Evolutionary conservation across 2,888 invertebrate species (phyloP).

Genomic region (Ennomos quercinarius): DNA sequence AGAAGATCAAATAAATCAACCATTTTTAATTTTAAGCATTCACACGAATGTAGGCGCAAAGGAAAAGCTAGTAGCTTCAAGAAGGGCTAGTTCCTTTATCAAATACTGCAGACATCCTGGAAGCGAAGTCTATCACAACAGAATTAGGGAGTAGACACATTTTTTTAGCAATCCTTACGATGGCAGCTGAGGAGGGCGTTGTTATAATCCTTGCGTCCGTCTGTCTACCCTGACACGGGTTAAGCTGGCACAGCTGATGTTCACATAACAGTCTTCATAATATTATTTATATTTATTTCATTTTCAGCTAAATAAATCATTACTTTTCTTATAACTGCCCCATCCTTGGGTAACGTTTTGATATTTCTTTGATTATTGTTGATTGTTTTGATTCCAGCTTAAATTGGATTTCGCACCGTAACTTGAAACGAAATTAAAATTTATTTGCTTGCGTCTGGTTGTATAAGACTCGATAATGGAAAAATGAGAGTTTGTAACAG

Average conservation of each 20-base stretch:
- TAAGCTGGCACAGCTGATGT: slow-evolving; percentile 52
- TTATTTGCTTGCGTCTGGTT: too few relatives aligned
- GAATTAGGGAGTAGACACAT: slow-evolving; percentile 31
- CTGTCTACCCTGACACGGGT: slow-evolving; percentile 61
- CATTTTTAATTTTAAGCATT: too few relatives aligned
- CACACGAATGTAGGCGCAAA: too few relatives aligned
- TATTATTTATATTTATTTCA: slow-evolving; percentile 34
- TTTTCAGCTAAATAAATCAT: not conserved
- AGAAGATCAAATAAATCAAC: too few relatives aligned
- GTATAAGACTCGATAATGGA: too few relatives aligned
- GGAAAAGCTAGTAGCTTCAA: not conserved
- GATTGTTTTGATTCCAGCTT: too few relatives aligned
- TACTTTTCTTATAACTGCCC: too few relatives aligned
- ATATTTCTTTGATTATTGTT: too few relatives aligned
- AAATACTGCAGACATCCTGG: slow-evolving; percentile 16
- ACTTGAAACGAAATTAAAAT: too few relatives aligned
- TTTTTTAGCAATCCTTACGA: slow-evolving; percentile 35
- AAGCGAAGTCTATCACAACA: slow-evolving; percentile 24
- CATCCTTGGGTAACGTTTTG: too few relatives aligned
- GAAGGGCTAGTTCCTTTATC: slow-evolving; percentile 8
- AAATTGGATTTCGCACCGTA: too few relatives aligned
- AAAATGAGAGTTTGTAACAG: too few relatives aligned
- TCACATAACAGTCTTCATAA: slow-evolving; percentile 22
- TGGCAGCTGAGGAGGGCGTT: slow-evolving; percentile 50
- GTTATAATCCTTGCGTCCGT: slow-evolving; percentile 60